Percentiles rank a stretch among this genome's conserved stretches.
Conservation (phyloP, 2,113 vertebrate genomes). For the Hippocampus abdominalis region DNA sequence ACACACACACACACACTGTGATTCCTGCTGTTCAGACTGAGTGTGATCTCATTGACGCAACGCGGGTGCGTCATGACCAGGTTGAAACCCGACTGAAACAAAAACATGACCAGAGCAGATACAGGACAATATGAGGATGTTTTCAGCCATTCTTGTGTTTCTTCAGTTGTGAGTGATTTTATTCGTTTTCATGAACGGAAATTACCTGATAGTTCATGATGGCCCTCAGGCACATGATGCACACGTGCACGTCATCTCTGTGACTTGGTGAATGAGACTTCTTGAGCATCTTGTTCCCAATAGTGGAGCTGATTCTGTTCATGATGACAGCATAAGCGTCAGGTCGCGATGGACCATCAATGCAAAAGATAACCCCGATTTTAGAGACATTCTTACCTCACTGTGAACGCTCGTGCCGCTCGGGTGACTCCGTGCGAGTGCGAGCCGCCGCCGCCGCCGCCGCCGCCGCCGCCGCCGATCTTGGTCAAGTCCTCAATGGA, state of each 20-base stretch:
- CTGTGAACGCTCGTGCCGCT: conserved; percentile 79
- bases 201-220: conserved; percentile 99
- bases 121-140: background rate
- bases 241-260: conserved; percentile 91
- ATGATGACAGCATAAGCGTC: background rate
- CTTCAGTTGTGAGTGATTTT: too few relatives aligned
- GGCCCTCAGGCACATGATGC: conserved; percentile 95
- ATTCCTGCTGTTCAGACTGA: conserved; percentile 92
- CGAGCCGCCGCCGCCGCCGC: conserved; percentile 20
- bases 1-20: conserved; percentile 63
- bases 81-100: conserved; percentile 87
- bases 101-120: background rate
- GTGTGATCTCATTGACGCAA: conserved; percentile 94
- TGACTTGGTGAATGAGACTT: conserved; percentile 77
- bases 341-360: background rate
- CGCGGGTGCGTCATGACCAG: conserved; percentile 91
- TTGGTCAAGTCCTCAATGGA: conserved; percentile 90
- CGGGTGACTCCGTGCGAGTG: conserved; percentile 74
- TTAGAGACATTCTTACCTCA: conserved; percentile 68
- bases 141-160: background rate
- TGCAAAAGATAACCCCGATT: background rate
- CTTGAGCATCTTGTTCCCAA: conserved; percentile 75
- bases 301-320: conserved; percentile 59
- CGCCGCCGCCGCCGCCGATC: conserved; percentile 26
- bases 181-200: too few relatives aligned